These are phyloP conservation scores for Willowsia nigromaculata DNA, from an alignment of 2,888 invertebrate species.

Conservation along the genomic window DNA sequence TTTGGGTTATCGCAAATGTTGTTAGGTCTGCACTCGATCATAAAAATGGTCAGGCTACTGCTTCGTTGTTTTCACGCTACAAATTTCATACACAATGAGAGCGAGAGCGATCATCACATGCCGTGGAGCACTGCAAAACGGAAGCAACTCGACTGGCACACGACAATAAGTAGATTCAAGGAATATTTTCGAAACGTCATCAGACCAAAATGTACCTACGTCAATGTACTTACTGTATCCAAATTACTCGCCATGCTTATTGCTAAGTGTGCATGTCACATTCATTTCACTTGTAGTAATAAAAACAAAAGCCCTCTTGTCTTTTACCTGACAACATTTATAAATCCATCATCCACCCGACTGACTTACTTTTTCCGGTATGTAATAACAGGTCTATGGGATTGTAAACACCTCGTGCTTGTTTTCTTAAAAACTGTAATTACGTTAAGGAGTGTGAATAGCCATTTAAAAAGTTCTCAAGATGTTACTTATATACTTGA, in stretches of 20 bases:
- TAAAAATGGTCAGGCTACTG: too few species aligned
- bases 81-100: slow-evolving; percentile 1
- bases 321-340: not conserved
- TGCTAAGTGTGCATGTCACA: not conserved
- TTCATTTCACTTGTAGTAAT: not conserved
- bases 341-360: not conserved
- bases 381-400: not conserved
- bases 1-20: too few species aligned
- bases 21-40: too few species aligned
- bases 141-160: not conserved
- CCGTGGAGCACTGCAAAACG: not conserved
- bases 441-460: slow-evolving; percentile 62
- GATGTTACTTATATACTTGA: not conserved
- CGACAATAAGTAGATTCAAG: not conserved
- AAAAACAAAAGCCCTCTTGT: not conserved
- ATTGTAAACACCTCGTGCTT: slow-evolving; percentile 46
- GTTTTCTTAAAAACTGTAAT: slow-evolving; percentile 24
- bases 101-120: not conserved
- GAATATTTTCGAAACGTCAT: not conserved
- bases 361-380: slow-evolving; percentile 41
- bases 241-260: slow-evolving; percentile 2
- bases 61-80: not conserved
- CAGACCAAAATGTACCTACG: not conserved
- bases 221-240: not conserved
- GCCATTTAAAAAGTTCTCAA: slow-evolving; percentile 59